Evolutionary conservation across 2,888 invertebrate species (phyloP).

Genomic region (Alloscopus bannaensis): DNA sequence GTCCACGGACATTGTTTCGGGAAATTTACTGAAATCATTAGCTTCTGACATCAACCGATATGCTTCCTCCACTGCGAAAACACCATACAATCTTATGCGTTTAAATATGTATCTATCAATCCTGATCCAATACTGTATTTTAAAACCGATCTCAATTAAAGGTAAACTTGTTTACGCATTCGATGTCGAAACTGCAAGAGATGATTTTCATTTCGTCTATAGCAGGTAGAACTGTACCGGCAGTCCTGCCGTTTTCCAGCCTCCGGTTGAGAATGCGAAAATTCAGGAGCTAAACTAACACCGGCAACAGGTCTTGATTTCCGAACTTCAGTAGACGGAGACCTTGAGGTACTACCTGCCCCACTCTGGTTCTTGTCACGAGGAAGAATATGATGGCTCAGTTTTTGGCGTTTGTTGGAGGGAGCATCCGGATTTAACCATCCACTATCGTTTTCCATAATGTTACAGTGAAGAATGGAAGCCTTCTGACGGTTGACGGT

Average conservation of each 20-base stretch:
- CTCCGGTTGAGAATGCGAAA: not conserved
- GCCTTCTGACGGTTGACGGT: too few relatives aligned
- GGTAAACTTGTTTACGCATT: slow-evolving; percentile 81
- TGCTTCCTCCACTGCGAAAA: slow-evolving; percentile 82
- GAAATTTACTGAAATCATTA: slow-evolving; percentile 74
- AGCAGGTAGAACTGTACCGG: slow-evolving; percentile 86
- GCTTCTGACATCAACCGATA: slow-evolving; percentile 77
- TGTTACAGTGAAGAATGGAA: too few relatives aligned
- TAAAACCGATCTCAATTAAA: too few relatives aligned
- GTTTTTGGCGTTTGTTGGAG: slow-evolving; percentile 1
- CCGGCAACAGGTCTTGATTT: not conserved
- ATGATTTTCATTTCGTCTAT: slow-evolving; percentile 89
- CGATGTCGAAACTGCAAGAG: slow-evolving; percentile 87
- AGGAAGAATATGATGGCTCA: not conserved
- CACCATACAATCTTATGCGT: too few relatives aligned
- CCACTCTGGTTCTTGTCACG: not conserved
- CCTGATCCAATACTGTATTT: too few relatives aligned
- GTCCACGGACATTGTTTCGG: slow-evolving; percentile 78
- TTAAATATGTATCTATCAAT: too few relatives aligned
- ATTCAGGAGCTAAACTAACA: not conserved
- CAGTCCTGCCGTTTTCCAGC: slow-evolving; percentile 77
- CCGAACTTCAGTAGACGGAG: not conserved
- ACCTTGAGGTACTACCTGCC: not conserved
- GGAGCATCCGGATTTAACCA: not conserved
- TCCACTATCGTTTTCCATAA: not conserved